Evolutionary conservation across 2,113 vertebrate species (phyloP).

Genomic region (Phylloscopus whistleri): DNA sequence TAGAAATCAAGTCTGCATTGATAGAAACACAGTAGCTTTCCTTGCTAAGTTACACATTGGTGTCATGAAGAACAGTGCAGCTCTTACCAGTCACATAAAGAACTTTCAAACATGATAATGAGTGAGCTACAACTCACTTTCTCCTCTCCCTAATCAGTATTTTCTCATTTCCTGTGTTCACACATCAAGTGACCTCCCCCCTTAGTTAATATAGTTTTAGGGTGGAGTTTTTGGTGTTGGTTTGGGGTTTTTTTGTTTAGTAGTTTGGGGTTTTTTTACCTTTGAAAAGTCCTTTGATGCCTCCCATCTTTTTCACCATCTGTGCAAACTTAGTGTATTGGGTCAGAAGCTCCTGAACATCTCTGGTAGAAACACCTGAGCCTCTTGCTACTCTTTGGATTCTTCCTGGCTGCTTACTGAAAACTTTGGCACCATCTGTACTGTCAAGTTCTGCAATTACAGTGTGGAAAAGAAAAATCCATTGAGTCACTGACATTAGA

Average conservation of each 20-base stretch:
- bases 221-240: not conserved
- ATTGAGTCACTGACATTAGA: not conserved
- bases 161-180: not conserved
- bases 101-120: not conserved
- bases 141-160: not conserved
- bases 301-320: slow-evolving; percentile 99
- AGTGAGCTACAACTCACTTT: not conserved
- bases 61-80: not conserved
- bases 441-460: slow-evolving; percentile 88
- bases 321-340: slow-evolving; percentile 99
- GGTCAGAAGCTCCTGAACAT: slow-evolving; percentile 96
- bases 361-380: slow-evolving; percentile 92
- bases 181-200: not conserved
- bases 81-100: not conserved
- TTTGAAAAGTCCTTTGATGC: slow-evolving; percentile 98
- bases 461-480: not conserved
- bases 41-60: not conserved
- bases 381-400: slow-evolving; percentile 96
- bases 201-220: not conserved
- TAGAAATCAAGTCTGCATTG: not conserved
- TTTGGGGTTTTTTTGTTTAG: not conserved
- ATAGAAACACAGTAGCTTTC: not conserved
- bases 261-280: slow-evolving; percentile 68
- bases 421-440: slow-evolving; percentile 97
- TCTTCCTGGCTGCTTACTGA: slow-evolving; percentile 94